Evolutionary conservation across 2,797 vertebrate species (phyloP).

Genomic region (Epinephelus malabaricus): DNA sequence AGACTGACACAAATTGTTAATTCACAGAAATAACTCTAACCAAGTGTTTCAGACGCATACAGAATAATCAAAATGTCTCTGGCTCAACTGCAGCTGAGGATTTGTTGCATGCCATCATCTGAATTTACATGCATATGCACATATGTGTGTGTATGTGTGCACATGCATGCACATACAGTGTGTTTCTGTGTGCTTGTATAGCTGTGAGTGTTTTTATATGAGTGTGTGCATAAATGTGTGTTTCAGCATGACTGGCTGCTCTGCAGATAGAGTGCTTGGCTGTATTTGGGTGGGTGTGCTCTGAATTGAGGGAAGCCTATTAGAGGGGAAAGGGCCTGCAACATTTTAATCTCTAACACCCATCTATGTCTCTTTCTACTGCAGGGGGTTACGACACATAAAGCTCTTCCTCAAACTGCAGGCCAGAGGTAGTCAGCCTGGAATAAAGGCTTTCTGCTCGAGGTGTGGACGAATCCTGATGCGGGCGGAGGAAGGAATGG

Average conservation of each 20-base stretch:
- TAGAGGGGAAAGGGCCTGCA: slow-evolving; percentile 51
- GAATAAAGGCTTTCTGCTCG: slow-evolving; percentile 61
- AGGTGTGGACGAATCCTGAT: slow-evolving; percentile 71
- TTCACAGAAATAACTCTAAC: background rate
- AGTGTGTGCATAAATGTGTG: slow-evolving; percentile 18
- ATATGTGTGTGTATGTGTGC: background rate
- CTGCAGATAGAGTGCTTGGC: slow-evolving; percentile 35
- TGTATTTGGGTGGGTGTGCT: slow-evolving; percentile 60
- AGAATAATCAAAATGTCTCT: no score
- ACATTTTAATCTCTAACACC: slow-evolving; percentile 65
- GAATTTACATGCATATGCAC: background rate
- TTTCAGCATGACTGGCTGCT: slow-evolving; percentile 40
- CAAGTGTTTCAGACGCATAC: no score
- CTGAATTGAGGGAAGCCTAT: slow-evolving; percentile 62
- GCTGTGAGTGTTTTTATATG: background rate
- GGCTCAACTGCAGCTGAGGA: no score
- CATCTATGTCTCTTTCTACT: slow-evolving; percentile 53
- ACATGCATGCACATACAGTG: background rate
- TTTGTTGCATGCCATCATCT: no score
- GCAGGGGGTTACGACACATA: slow-evolving; percentile 51
- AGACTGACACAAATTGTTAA: background rate
- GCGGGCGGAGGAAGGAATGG: slow-evolving; percentile 38
- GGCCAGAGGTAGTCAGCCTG: slow-evolving; percentile 34
- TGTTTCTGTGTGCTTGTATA: background rate
- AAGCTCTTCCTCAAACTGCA: slow-evolving; percentile 60